Evolutionary conservation across 2,113 vertebrate species (phyloP).

Genomic region (Zapornia atra): DNA sequence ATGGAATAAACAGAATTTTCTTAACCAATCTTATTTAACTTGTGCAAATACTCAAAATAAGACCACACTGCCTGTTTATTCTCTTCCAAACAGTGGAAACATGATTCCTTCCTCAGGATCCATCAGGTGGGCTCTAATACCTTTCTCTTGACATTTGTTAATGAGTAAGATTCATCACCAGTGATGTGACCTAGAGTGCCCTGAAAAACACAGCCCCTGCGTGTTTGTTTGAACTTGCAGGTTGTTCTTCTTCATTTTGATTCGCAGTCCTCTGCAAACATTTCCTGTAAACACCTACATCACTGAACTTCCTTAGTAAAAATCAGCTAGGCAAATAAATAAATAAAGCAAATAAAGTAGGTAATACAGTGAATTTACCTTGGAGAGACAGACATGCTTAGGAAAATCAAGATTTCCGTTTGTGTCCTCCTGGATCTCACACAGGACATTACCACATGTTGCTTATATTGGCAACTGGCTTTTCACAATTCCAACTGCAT

Average conservation of each 20-base stretch:
- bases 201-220: neutral
- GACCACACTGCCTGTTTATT: neutral
- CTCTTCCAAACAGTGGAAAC: neutral
- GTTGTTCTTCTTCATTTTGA: neutral
- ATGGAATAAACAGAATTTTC: neutral
- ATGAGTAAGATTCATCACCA: neutral
- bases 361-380: neutral
- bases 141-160: neutral
- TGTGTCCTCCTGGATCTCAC: fast-evolving
- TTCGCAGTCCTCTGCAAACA: neutral
- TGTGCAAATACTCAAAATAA: neutral
- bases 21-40: neutral
- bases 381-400: neutral
- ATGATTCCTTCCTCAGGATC: neutral
- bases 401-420: neutral
- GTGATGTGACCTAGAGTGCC: neutral
- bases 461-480: neutral
- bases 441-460: neutral
- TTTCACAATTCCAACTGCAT: neutral
- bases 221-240: neutral
- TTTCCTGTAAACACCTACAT: neutral
- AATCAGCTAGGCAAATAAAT: neutral
- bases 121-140: neutral
- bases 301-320: neutral
- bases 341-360: neutral